Evolutionary conservation across 2,888 invertebrate species (phyloP).

Genomic region (Helicoverpa assulta): DNA sequence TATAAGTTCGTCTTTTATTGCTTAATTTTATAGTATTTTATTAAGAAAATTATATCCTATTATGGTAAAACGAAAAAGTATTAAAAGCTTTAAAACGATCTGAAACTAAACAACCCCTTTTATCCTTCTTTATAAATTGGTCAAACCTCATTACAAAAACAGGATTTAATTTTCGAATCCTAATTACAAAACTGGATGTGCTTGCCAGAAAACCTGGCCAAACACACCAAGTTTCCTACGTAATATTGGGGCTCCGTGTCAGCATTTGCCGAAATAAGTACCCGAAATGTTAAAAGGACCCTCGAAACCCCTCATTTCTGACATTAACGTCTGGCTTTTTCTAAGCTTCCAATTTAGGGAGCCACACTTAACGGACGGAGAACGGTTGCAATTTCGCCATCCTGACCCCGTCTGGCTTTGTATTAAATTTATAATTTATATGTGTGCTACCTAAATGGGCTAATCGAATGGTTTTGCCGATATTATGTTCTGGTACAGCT

Average conservation of each 20-base stretch:
- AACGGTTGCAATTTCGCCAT: constrained; percentile 64
- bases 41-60: constrained; percentile 4
- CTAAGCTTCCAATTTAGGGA: constrained; percentile 67
- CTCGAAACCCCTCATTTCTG: constrained; percentile 62
- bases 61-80: not conserved
- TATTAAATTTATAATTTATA: constrained; percentile 45
- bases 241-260: constrained; percentile 45
- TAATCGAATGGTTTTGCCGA: not conserved
- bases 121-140: not conserved
- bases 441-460: not conserved
- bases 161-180: constrained; percentile 40
- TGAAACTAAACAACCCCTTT: not conserved
- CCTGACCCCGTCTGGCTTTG: constrained; percentile 51
- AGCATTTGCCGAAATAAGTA: constrained; percentile 64
- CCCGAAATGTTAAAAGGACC: constrained; percentile 56
- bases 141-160: constrained; percentile 29
- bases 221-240: constrained; percentile 38
- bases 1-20: constrained; percentile 5
- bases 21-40: constrained; percentile 18
- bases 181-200: constrained; percentile 41
- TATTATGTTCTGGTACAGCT: not conserved
- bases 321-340: constrained; percentile 66
- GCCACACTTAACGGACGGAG: constrained; percentile 43
- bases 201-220: constrained; percentile 24
- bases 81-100: not conserved